Evolutionary conservation across 2,797 vertebrate genomes (phyloP).

Genomic region (Cyclura pinguis): DNA sequence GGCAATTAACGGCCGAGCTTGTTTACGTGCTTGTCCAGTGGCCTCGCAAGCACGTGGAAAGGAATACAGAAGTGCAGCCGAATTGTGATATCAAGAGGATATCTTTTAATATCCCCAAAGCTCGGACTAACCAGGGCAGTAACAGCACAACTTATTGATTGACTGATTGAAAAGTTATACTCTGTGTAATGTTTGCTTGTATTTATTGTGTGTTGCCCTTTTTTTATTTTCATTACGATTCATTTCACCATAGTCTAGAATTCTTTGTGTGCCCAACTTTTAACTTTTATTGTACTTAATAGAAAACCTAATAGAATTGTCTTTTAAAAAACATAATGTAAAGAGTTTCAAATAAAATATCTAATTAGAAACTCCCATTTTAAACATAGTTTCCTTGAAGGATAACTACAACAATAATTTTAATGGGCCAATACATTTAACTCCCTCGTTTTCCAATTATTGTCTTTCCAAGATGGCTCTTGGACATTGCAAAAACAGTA

Average conservation of each 20-base stretch:
- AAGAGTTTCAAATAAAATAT: not conserved
- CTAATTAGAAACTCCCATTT: not conserved
- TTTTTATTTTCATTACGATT: not conserved
- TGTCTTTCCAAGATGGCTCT: not conserved
- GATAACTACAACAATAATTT: not conserved
- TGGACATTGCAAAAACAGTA: not conserved
- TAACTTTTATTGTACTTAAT: slow-evolving; percentile 1
- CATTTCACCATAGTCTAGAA: not conserved
- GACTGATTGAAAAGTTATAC: not conserved
- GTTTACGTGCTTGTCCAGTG: no score
- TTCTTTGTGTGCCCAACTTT: not conserved
- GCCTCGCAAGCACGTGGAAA: no score
- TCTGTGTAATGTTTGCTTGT: not conserved
- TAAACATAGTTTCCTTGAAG: not conserved
- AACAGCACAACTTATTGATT: not conserved
- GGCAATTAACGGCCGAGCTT: no score
- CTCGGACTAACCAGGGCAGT: no score
- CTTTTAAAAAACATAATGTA: not conserved
- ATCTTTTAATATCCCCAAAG: no score
- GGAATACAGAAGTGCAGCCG: no score
- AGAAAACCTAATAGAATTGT: not conserved
- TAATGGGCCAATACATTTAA: not conserved
- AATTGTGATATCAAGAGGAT: no score
- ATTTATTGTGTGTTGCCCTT: not conserved
- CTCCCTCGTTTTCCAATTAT: not conserved